Evolutionary conservation across 2,113 vertebrate genomes (phyloP), one percentile per base, ranked within the genome.

Genomic region (Mixornis gularis): DNA sequence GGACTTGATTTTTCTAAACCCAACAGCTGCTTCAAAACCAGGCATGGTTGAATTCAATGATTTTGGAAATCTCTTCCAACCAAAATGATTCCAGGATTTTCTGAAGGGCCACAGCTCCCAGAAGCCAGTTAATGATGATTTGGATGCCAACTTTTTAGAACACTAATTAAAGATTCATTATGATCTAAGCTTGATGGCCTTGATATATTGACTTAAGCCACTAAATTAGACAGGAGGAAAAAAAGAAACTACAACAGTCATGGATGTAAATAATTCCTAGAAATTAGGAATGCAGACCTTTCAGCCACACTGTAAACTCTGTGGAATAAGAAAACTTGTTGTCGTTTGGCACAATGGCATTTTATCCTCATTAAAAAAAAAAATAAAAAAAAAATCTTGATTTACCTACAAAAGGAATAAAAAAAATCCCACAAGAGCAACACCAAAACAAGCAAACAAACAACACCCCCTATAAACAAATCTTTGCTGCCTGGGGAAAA

Each of bases 381-480:
- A 34, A 14, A 49, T 48, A n/a, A 38, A 32, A 0, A 41, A 13
- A 14, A 43, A 34, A 22, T 44, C 19, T 51, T 34, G 17, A 48
- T 43, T 58, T 14, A 44, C 22, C 15, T 49, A 59, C 12, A 58
- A 18, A 68, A 74, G 13, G 6, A 63, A 46, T 20, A 55, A 12
- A 62, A 9, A 9, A 66, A 36, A 7, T 38, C 17, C 10, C 32
- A 20, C 44, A 27, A n/a, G 3, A 58, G 8, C 43, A 58, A 34
- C 20, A 18, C 9, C 13, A 41, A 63, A 55, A 16, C 17, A 74
- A 65, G 21, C 3, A 13, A 74, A 51, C 6, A 16, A 69, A 43
- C 41, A 17, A 2, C 2, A 0, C 13, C 2, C 0, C 13, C 6
- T 6, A 1, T 13, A 12, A 38, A 12, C 17, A 38, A 53, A 44